Conservation (phyloP, 1,140 invertebrate genomes). For the Drosophila varians region DNA sequence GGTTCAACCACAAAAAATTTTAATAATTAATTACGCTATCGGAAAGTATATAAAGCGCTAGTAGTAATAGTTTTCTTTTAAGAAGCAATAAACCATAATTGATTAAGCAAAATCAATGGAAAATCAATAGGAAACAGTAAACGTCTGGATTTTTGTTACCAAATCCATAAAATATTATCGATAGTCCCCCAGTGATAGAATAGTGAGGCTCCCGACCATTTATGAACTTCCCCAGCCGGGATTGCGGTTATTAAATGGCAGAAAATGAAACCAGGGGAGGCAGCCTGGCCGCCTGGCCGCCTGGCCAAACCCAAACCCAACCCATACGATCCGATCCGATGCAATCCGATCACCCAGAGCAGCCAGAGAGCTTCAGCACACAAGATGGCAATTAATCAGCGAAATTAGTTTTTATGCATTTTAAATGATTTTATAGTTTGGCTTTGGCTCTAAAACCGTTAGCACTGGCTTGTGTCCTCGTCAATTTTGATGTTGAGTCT, state of each 20-base stretch:
- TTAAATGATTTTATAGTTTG: slow-evolving; percentile 68
- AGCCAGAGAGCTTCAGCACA: slow-evolving; percentile 27
- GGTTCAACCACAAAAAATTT: no score
- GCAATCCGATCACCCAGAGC: not conserved
- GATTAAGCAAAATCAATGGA: slow-evolving; percentile 1
- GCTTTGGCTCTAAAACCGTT: slow-evolving; percentile 52
- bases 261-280: slow-evolving; percentile 44
- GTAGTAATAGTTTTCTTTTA: not conserved
- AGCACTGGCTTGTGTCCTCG: slow-evolving; percentile 30
- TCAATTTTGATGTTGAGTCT: slow-evolving; percentile 6
- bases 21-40: not conserved
- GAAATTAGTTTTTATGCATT: slow-evolving; percentile 81
- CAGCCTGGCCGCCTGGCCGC: not conserved
- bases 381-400: slow-evolving; percentile 72
- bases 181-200: slow-evolving; percentile 1
- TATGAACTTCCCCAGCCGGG: slow-evolving; percentile 41
- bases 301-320: slow-evolving; percentile 2
- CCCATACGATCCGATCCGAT: not conserved
- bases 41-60: not conserved
- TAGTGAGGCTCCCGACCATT: slow-evolving; percentile 42
- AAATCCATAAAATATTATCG: slow-evolving; percentile 33
- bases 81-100: not conserved
- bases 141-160: slow-evolving; percentile 9
- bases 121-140: slow-evolving; percentile 1
- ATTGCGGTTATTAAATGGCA: slow-evolving; percentile 67